Percentiles rank a stretch among this genome's conserved stretches.
phyloP scores from a whole-genome alignment of 2,888 invertebrate species.

The Heliconius cydno region DNA sequence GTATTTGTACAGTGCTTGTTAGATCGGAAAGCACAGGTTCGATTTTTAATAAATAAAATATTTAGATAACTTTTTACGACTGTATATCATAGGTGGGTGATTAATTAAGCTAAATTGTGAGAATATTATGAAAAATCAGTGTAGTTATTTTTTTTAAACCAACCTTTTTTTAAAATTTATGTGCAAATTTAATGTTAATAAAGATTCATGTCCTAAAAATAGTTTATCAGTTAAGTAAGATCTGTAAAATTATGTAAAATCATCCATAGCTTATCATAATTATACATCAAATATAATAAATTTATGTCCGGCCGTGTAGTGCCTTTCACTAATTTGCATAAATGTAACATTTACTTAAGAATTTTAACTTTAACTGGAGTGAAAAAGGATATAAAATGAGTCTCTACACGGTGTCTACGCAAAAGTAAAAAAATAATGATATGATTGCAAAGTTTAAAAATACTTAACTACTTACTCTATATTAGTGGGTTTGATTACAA shows the following conservation, averaged over 20 bases:
- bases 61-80: not conserved
- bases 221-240: conserved; percentile 2
- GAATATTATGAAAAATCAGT: not conserved
- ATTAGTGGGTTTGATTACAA: too few relatives aligned
- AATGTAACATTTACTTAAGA: not conserved
- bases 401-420: not conserved
- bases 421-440: not conserved
- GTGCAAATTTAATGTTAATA: not conserved
- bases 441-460: not conserved
- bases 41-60: conserved; percentile 54
- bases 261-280: conserved; percentile 1
- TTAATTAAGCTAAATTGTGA: not conserved
- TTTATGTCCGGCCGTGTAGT: not conserved
- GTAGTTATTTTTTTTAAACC: not conserved
- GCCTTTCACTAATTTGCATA: conserved; percentile 25
- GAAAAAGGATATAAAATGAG: not conserved
- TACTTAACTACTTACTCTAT: too few relatives aligned
- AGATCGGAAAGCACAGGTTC: conserved; percentile 53
- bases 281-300: not conserved
- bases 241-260: conserved; percentile 14
- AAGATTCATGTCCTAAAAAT: not conserved
- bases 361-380: not conserved
- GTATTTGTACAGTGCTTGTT: conserved; percentile 52
- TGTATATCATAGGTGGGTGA: conserved; percentile 10
- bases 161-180: not conserved